phyloP scores from a whole-genome alignment of 2,113 vertebrate species.

The Haliaeetus leucogaster region DNA sequence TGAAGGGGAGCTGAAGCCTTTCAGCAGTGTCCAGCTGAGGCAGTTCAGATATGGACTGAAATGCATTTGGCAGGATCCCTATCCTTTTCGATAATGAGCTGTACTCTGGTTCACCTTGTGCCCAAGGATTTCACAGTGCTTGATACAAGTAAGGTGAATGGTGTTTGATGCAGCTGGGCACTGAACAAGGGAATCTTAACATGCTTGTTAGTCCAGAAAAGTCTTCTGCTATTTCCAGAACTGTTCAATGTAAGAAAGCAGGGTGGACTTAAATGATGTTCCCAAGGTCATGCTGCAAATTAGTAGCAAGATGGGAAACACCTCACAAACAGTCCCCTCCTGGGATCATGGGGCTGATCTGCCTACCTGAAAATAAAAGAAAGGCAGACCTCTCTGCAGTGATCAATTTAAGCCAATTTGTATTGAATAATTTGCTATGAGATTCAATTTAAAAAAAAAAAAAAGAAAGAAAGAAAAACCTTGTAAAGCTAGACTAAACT shows the following conservation, averaged over 20 bases:
- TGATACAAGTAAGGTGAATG: neutral
- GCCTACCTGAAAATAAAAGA: neutral
- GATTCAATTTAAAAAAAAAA: neutral
- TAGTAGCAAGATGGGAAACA: neutral
- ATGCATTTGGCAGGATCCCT: neutral
- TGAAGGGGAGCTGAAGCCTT: neutral
- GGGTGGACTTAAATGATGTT: neutral
- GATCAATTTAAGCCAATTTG: neutral
- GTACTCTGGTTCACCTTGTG: neutral
- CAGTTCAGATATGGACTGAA: neutral
- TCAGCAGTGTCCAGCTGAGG: neutral
- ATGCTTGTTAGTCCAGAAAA: neutral
- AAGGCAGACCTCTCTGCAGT: neutral
- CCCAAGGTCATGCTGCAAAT: neutral
- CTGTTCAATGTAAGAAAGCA: neutral
- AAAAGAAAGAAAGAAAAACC: neutral
- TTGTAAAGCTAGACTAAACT: neutral
- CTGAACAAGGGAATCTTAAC: neutral
- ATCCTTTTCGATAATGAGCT: fast-evolving
- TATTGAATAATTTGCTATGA: neutral
- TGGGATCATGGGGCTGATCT: fast-evolving
- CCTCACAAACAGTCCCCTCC: neutral
- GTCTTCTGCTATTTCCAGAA: neutral
- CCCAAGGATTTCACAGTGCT: neutral
- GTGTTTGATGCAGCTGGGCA: neutral